Percentiles rank a stretch among this genome's conserved stretches.
phyloP scores from a whole-genome alignment of 2,797 vertebrate species.

The Argentina silus region DNA sequence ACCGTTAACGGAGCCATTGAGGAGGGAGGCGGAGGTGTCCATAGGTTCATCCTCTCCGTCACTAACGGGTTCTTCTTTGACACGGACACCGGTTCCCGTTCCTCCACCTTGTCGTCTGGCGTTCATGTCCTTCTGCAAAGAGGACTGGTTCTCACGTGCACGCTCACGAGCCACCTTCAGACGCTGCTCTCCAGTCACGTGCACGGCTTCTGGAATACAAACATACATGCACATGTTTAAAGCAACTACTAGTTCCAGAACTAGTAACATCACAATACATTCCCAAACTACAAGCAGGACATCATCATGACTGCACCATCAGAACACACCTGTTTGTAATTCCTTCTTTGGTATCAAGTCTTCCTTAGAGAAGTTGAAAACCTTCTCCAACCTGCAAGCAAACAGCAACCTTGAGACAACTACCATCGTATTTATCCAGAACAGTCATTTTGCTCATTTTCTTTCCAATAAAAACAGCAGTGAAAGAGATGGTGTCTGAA shows the following conservation, averaged over 20 bases:
- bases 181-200: conserved; percentile 88
- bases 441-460: neutral
- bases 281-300: neutral
- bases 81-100: conserved; percentile 45
- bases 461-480: neutral
- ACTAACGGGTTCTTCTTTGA: conserved; percentile 86
- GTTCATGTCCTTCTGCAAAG: conserved; percentile 84
- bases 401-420: neutral
- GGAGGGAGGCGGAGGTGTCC: conserved; percentile 80
- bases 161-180: conserved; percentile 84
- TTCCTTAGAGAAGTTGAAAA: conserved; percentile 92
- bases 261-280: too few species aligned
- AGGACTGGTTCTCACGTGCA: conserved; percentile 78
- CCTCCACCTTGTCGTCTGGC: conserved; percentile 60
- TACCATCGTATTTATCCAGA: neutral
- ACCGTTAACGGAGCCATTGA: conserved; percentile 85
- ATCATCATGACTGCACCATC: neutral
- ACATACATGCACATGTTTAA: neutral
- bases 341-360: conserved; percentile 87
- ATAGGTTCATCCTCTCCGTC: conserved; percentile 83
- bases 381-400: conserved; percentile 91
- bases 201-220: conserved; percentile 60
- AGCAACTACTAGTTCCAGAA: too few species aligned
- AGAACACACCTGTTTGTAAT: conserved; percentile 78
- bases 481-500: neutral